Evolutionary conservation across 2,797 vertebrate genomes (phyloP), one percentile per base, ranked within the genome.

Genomic region (Xerus rutilus): DNA sequence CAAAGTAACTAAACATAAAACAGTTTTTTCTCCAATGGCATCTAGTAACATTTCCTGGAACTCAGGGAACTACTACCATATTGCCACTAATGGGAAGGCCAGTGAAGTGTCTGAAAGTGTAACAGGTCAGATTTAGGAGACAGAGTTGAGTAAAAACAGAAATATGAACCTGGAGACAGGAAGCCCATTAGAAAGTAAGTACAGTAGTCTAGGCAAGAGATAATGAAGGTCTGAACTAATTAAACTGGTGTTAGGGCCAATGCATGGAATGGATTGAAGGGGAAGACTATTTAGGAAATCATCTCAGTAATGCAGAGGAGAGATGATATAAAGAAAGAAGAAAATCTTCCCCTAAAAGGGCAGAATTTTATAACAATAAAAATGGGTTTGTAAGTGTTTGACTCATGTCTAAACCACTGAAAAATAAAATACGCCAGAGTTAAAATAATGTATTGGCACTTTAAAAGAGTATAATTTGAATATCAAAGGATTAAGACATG

Each of bases 1-100:
- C 89, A 96, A 79, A 92, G 39, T 74, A 81, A 88, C 3, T 87
- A 86, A 92, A 87, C 30, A 81, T 32, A 81, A 85, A 92, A 43
- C 7, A 1, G 7, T 87, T 70, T 92, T 54, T 64, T 57, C 54
- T 3, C 32, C 35, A 86, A 32, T 59, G 86, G 73, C 28, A 93
- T 70, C 54, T 84, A 94, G 43, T 62, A 43, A 86, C 57, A 95
- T 64, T 91, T 76, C 35, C 70, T 73, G 21, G 25, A 94, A 96
- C 13, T 79, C 67, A 74, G 39, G 6, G 32, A 84, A 84, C 45
- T 87, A 67, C 7, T 62, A 88, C 15, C 64, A 73, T 74, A 95
- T 57, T 89, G 32, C 20, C 57, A 92, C 30, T 52, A 52, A 35
- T 32, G 52, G 69, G 54, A 95, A 89, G 43, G 30, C 13, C 52